These are phyloP conservation scores for Drosophila lacicola DNA, from an alignment of 2,888 invertebrate genomes.

Conservation along the genomic window DNA sequence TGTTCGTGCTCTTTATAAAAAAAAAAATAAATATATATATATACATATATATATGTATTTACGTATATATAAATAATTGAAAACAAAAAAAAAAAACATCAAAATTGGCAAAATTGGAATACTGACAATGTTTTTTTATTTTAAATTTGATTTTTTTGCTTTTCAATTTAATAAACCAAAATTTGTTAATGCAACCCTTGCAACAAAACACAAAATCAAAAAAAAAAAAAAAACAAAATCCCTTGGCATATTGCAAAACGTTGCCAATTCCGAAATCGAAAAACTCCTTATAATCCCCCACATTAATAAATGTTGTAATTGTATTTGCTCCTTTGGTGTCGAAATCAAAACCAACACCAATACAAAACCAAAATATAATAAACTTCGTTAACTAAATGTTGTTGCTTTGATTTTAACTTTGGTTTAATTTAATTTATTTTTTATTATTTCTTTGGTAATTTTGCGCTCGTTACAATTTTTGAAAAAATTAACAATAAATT, in stretches of 20 bases:
- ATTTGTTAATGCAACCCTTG: conserved; percentile 42
- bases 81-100: conserved; percentile 67
- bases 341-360: conserved; percentile 59
- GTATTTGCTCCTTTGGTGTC: conserved; percentile 79
- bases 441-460: conserved; percentile 52
- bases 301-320: conserved; percentile 79
- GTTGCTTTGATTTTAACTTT: conserved; percentile 67
- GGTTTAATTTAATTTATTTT: conserved; percentile 30
- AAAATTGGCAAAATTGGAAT: conserved; percentile 81
- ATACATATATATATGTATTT: conserved; percentile 45
- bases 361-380: conserved; percentile 51
- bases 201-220: conserved; percentile 34
- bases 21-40: conserved; percentile 43
- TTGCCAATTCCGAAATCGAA: conserved; percentile 47
- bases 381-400: conserved; percentile 79
- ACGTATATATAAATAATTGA: conserved; percentile 68
- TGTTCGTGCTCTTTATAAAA: conserved; percentile 79
- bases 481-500: conserved; percentile 32
- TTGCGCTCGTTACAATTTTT: conserved; percentile 73
- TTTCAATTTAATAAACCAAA: conserved; percentile 48
- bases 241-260: conserved; percentile 51
- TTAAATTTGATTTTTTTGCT: conserved; percentile 44
- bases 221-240: conserved; percentile 14
- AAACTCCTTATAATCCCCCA: conserved; percentile 30
- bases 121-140: conserved; percentile 65